A percentile compares a stretch with the other conserved stretches of the same genome.
Evolutionary conservation across 53 echinoderm and acorn worm species (phyloP).

Genomic region (Crossaster papposus): DNA sequence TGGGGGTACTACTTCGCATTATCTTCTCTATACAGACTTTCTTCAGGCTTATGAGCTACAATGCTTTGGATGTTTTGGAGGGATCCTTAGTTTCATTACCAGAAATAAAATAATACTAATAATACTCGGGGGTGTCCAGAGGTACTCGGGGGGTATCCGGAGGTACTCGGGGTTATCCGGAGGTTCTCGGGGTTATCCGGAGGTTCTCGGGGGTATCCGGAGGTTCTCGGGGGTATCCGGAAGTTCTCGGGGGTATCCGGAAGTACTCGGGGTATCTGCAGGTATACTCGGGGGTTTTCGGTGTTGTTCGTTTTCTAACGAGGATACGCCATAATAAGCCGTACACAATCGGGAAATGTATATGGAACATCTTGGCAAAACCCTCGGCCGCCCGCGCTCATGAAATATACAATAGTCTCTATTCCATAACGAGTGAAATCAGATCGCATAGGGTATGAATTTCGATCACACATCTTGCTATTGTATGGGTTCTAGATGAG

Average conservation of each 20-base stretch:
- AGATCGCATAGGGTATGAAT: background rate
- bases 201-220: background rate
- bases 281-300: no score
- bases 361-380: background rate
- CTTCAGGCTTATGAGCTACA: no score
- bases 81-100: no score
- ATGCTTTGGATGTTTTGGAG: no score
- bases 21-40: no score
- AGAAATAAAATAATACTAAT: no score
- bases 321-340: background rate
- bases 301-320: background rate
- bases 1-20: no score
- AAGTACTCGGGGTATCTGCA: no score
- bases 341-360: background rate
- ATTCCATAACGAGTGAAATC: conserved; percentile 3
- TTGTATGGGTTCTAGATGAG: background rate
- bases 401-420: conserved; percentile 20
- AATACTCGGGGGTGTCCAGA: background rate
- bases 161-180: background rate
- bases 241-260: background rate
- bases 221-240: no score
- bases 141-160: background rate
- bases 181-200: no score
- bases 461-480: background rate
- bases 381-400: background rate